These are phyloP conservation scores for Malthinus seriepunctatus DNA, from an alignment of 2,888 invertebrate genomes.

Conservation along the genomic window DNA sequence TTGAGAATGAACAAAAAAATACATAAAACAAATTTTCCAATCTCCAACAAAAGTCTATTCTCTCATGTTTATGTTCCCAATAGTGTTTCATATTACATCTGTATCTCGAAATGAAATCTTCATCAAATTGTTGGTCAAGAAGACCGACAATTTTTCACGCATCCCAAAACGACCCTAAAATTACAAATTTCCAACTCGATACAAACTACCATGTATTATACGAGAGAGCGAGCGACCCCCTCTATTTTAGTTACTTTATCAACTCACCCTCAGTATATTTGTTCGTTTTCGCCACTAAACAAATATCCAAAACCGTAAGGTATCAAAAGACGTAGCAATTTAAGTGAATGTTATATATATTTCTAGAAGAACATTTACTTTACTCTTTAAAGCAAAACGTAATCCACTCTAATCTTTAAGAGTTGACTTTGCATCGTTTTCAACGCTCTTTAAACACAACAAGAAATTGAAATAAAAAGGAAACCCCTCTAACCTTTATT, in stretches of 20 bases:
- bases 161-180: conserved; percentile 35
- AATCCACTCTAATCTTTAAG: conserved; percentile 21
- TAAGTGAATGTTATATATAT: conserved; percentile 7
- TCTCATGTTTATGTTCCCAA: conserved; percentile 40
- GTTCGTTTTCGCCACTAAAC: conserved; percentile 19
- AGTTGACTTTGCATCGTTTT: conserved; percentile 20
- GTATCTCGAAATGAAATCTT: conserved; percentile 39
- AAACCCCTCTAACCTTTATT: conserved; percentile 3
- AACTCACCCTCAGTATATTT: conserved; percentile 23
- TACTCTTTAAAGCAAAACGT: conserved; percentile 15
- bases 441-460: conserved; percentile 14
- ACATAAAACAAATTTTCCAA: conserved; percentile 26
- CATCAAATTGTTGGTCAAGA: conserved; percentile 44
- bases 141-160: conserved; percentile 33
- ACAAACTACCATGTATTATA: too few species aligned
- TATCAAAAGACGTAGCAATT: conserved; percentile 1
- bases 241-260: conserved; percentile 21
- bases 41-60: conserved; percentile 35
- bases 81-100: conserved; percentile 41
- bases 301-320: conserved; percentile 10
- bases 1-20: conserved; percentile 12
- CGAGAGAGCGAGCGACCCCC: conserved; percentile 9
- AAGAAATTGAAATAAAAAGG: conserved; percentile 4
- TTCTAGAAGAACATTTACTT: conserved; percentile 8
- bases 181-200: neutral